phyloP scores from a whole-genome alignment of 1,140 invertebrate species.

The Drosophila bocqueti region DNA sequence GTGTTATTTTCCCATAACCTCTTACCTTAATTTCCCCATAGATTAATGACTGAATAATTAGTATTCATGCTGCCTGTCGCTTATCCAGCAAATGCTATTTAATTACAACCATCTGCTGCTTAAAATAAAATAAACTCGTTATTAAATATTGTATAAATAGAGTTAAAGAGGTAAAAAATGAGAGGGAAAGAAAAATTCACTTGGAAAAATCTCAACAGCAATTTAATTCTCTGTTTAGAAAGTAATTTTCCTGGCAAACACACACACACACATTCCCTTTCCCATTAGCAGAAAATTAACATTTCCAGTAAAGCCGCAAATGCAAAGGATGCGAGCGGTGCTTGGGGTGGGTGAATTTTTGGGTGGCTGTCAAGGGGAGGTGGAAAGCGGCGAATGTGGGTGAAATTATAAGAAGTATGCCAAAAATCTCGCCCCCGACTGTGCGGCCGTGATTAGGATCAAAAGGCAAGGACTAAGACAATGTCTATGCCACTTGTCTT shows the following conservation, averaged over 20 bases:
- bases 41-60: conserved; percentile 11
- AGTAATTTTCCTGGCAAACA: conserved; percentile 38
- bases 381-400: conserved; percentile 12
- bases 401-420: conserved; percentile 39
- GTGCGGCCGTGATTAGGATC: conserved; percentile 48
- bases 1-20: neutral
- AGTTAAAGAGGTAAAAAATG: conserved; percentile 18
- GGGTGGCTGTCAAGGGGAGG: neutral
- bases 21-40: conserved; percentile 1
- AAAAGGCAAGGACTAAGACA: conserved; percentile 46
- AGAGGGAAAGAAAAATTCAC: conserved; percentile 2
- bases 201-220: conserved; percentile 29
- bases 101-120: conserved; percentile 16
- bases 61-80: conserved; percentile 5
- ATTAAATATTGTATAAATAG: conserved; percentile 12
- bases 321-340: conserved; percentile 24
- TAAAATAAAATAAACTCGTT: conserved; percentile 13
- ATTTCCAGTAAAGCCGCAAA: conserved; percentile 49
- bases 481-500: conserved; percentile 39
- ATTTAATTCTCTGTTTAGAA: conserved; percentile 35
- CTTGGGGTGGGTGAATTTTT: neutral
- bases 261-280: conserved; percentile 17
- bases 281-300: conserved; percentile 44
- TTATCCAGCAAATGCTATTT: conserved; percentile 9
- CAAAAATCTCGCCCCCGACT: conserved; percentile 46